These are phyloP conservation scores for Patella depressa DNA, from an alignment of 2,888 invertebrate genomes.

Conservation along the genomic window DNA sequence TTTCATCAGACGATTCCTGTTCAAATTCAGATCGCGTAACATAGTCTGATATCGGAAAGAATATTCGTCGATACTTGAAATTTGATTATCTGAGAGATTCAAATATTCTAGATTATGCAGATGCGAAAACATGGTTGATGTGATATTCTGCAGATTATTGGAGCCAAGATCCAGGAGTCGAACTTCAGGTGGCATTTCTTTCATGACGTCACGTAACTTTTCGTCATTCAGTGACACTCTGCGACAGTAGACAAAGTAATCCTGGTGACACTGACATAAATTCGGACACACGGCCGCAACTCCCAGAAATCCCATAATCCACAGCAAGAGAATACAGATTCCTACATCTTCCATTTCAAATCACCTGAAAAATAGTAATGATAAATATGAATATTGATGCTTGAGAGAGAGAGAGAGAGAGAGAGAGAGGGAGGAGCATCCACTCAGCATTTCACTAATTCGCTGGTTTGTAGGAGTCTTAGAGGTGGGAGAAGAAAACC, in stretches of 20 bases:
- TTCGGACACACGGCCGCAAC: background rate
- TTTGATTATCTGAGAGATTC: slow-evolving; percentile 16
- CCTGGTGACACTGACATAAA: slow-evolving; percentile 17
- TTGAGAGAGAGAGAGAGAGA: too few species aligned
- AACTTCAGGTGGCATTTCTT: background rate
- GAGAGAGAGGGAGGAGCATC: too few species aligned
- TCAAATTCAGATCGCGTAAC: slow-evolving; percentile 7
- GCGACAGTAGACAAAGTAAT: slow-evolving; percentile 21
- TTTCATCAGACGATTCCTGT: slow-evolving; percentile 24
- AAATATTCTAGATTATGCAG: slow-evolving; percentile 14
- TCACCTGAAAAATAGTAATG: slow-evolving; percentile 6
- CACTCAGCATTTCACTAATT: too few species aligned
- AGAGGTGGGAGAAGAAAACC: too few species aligned
- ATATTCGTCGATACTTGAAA: background rate
- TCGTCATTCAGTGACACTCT: background rate
- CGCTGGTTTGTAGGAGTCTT: too few species aligned
- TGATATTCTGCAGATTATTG: background rate
- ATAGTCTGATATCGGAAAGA: slow-evolving; percentile 10
- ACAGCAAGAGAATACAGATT: background rate
- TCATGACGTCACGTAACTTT: slow-evolving; percentile 1
- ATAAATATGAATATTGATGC: too few species aligned
- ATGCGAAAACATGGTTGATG: background rate
- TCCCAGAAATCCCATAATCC: slow-evolving; percentile 8
- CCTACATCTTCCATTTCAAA: slow-evolving; percentile 24
- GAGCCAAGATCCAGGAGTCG: slow-evolving; percentile 16